Base-by-base conservation (phyloP, 2,113 vertebrate genomes). In the Microtus montanus region DNA sequence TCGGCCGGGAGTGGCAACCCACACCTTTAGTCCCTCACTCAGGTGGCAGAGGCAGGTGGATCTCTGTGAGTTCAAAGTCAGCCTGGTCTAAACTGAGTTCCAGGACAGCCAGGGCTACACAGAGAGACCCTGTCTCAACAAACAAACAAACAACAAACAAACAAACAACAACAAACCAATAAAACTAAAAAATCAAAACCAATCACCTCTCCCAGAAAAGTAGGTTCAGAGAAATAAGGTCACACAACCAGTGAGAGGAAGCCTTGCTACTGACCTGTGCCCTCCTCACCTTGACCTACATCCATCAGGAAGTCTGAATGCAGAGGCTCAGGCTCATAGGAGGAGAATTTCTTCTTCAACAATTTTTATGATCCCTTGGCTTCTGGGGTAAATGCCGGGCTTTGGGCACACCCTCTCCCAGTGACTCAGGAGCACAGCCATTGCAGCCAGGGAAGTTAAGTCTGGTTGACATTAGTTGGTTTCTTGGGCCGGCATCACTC, bases 291-390 rank as follows among this genome's bases (percentile, higher is more conserved):
- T 26, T 52, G 41, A 52, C 7, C 4, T 13, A 15, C 10, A 28
- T 10, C 11, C 5, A 14, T 20, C 47, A 93, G 8, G 73, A 80
- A 79, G 44, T 54, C 79, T 54, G 74, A n/a, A 78, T 30, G 11
- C 68, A 58, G 15, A 92, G 82, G 49, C 77, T 71, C 73, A 19
- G 78, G 52, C 84, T 93, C 33, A 44, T 70, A 30, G 54, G 44
- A 91, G 84, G 84, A 95, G 93, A 90, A 92, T 93, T 94, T 96
- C 95, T 88, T 83, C 88, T 70, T 95, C 38, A 49, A 30, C 73
- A 86, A 73, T 30, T 61, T 87, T 73, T 92, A 68, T 14, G 94
- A 79, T 93, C 80, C 83, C 73, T 93, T 92, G 66, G 77, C 61
- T 28, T 7, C 89, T 83, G 33, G 28, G 7, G 47, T 66, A 33